These are phyloP conservation scores for Mimumesa dahlbomi DNA, from an alignment of 2,888 invertebrate genomes.

Conservation along the genomic window DNA sequence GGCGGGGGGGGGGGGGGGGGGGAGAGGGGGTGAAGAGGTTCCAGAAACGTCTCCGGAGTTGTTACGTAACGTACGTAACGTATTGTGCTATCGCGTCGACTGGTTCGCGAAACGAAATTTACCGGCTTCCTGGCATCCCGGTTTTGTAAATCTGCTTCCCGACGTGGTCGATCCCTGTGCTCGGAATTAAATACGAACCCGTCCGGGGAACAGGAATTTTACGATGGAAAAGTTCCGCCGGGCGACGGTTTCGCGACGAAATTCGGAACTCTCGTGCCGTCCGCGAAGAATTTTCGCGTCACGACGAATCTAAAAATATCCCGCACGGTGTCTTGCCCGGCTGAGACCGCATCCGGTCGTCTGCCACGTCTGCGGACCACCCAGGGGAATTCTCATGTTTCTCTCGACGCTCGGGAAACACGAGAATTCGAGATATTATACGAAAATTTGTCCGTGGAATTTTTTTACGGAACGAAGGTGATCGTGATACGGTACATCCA, in stretches of 20 bases:
- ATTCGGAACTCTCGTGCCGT: not conserved
- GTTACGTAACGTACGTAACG: constrained; percentile 38
- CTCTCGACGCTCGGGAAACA: too few species aligned
- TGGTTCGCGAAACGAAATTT: constrained; percentile 40
- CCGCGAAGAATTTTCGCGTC: not conserved
- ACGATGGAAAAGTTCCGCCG: not conserved
- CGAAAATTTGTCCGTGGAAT: too few species aligned
- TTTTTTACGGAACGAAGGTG: too few species aligned
- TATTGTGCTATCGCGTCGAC: constrained; percentile 31
- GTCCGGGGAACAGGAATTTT: not conserved
- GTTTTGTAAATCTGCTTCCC: constrained; percentile 1
- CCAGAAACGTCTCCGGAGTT: constrained; percentile 37
- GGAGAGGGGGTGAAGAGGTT: not conserved
- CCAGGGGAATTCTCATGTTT: constrained; percentile 65
- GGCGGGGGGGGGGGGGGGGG: not conserved
- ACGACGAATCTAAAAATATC: constrained; percentile 68
- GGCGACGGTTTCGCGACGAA: too few species aligned
- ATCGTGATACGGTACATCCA: not conserved
- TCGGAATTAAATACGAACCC: not conserved
- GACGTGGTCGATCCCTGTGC: not conserved
- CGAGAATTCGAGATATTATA: not conserved
- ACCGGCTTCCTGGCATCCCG: constrained; percentile 1
- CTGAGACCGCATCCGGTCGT: constrained; percentile 74
- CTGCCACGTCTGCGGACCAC: constrained; percentile 75
- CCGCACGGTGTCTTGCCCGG: constrained; percentile 52